Evolutionary conservation across 2,113 vertebrate species (phyloP), one percentile per base, ranked within the genome.

Genomic region (Stigmatopora nigra): DNA sequence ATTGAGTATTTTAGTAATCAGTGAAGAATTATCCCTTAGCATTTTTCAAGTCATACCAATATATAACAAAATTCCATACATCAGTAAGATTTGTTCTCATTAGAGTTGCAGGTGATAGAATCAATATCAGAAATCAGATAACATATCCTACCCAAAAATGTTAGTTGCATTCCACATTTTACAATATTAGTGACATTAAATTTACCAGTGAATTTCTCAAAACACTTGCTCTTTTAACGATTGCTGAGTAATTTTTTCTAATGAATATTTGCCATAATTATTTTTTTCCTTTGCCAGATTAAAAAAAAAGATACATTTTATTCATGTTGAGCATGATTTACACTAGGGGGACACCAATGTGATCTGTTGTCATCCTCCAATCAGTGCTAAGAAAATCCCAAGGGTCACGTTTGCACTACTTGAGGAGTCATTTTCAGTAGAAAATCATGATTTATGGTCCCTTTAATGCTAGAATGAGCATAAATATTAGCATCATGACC

Each of bases 381-480:
- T 76, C 70, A 75, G 61, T 44, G 49, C 16, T 10, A 14, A 61
- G 53, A 38, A 44, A 71, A 47, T 47, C 52, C 61, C 57, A 20
- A 25, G 67, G 71, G 72, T 68, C 66, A 74, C 46, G 2, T 66
- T 61, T 61, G 12, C 5, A 45, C n/a, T 14, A 13, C 53, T 56
- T 56, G 16, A 63, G 25, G 17, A 51, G 17, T 44, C 65, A 6
- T 67, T 78, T 79, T 82, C 35, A 14, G 20, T 9, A 9, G 72
- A 31, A 61, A 81, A 79, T 75, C 66, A 63, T 78, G 78, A 84
- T 85, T 85, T 81, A 84, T 79, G 79, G 61, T 64, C 62, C 61
- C 19, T 80, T 76, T 76, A 78, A 65, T 61, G 70, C 66, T 64
- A 72, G 66, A 84, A 77, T 75, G n/a, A 79, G 72, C 51, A n/a